These are phyloP conservation scores for Myotis davidii DNA, from an alignment of 2,113 vertebrate genomes.

Conservation along the genomic window DNA sequence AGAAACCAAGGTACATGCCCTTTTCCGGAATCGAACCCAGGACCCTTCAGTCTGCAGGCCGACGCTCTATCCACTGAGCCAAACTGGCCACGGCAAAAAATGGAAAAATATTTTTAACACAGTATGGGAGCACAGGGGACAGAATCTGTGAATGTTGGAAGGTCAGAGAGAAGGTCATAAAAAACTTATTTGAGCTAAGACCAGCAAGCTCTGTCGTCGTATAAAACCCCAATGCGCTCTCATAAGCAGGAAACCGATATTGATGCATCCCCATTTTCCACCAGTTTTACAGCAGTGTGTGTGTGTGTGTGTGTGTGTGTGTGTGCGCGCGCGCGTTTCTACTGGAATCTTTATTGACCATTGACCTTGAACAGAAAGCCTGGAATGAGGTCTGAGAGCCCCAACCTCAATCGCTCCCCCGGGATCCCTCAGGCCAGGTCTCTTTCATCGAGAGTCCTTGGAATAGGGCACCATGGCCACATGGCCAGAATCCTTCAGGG, in stretches of 20 bases:
- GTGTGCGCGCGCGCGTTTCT: neutral
- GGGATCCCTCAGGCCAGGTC: neutral
- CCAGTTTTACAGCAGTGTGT: neutral
- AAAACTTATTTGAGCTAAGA: neutral
- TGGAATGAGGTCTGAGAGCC: neutral
- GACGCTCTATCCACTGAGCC: too few species aligned
- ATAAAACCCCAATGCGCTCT: neutral
- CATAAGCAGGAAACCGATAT: neutral
- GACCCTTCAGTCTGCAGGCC: too few species aligned
- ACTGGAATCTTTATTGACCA: neutral
- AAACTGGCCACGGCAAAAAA: too few species aligned
- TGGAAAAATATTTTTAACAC: neutral
- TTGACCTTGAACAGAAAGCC: neutral
- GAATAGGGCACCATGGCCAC: neutral
- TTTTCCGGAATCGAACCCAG: too few species aligned
- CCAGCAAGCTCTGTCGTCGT: neutral
- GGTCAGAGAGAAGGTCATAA: neutral
- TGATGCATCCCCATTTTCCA: neutral
- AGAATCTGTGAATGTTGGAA: neutral
- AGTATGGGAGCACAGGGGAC: neutral
- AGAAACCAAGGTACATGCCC: too few species aligned
- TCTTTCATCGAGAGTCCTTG: neutral
- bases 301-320: too few species aligned
- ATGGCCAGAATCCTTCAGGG: neutral
- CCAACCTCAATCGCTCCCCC: neutral